A percentile compares a stretch with the other conserved stretches of the same genome.
These are phyloP conservation scores for Aythya baeri DNA, from an alignment of 2,113 vertebrate genomes.

Conservation along the genomic window DNA sequence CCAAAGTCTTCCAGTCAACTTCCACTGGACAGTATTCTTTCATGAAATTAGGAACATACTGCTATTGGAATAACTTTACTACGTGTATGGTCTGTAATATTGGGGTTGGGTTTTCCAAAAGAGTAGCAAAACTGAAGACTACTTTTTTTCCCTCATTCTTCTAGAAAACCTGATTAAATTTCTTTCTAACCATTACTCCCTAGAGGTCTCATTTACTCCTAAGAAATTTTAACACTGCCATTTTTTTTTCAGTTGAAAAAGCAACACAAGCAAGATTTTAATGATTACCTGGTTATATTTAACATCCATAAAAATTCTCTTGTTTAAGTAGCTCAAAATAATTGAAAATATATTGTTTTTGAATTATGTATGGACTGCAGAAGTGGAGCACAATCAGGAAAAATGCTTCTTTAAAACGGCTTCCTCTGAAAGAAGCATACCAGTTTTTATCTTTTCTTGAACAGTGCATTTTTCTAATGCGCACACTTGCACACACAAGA, in stretches of 20 bases:
- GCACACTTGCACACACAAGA: accelerated
- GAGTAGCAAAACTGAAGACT: conserved; percentile 5
- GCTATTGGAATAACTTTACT: not conserved
- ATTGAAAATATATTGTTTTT: conserved; percentile 74
- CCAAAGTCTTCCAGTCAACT: not conserved
- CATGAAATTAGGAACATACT: not conserved
- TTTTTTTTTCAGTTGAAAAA: conserved; percentile 67
- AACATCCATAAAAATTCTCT: conserved; percentile 65
- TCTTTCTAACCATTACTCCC: conserved; percentile 68
- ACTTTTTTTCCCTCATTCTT: not conserved
- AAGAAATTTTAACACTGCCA: conserved; percentile 64
- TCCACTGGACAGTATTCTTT: not conserved
- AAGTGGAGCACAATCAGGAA: not conserved
- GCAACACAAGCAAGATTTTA: conserved; percentile 75
- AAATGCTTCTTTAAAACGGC: not conserved
- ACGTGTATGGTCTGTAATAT: not conserved
- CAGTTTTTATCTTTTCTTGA: not conserved
- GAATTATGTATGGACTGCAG: conserved; percentile 65
- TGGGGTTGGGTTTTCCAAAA: not conserved
- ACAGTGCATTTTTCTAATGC: not conserved
- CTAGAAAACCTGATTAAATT: conserved; percentile 62
- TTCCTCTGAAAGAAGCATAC: not conserved
- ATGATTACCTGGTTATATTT: conserved; percentile 77
- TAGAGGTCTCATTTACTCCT: conserved; percentile 78
- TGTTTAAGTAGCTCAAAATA: conserved; percentile 70